Evolutionary conservation across 92 coral and sea anemone species (phyloP).

Genomic region (Siderastrea radians): DNA sequence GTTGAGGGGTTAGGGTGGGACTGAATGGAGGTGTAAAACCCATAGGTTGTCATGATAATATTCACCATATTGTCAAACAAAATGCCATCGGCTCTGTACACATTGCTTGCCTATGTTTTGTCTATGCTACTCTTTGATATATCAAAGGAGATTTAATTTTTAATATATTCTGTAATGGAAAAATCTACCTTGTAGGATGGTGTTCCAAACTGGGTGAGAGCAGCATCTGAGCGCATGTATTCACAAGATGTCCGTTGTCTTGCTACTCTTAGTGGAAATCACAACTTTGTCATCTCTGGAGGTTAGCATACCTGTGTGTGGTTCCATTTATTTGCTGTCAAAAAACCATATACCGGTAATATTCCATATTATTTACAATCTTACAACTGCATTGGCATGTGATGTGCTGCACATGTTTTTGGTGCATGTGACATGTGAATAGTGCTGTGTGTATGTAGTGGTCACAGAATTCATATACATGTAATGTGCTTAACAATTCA

Average conservation of each 20-base stretch:
- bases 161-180: neutral
- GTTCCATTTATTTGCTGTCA: neutral
- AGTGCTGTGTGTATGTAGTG: no score
- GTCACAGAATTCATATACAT: no score
- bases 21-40: no score
- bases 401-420: no score
- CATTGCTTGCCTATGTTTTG: no score
- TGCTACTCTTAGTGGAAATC: conserved; percentile 19
- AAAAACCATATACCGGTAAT: neutral
- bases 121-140: neutral
- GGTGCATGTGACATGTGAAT: no score
- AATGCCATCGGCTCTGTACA: no score
- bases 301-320: conserved; percentile 6
- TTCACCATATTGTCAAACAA: no score
- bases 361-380: neutral
- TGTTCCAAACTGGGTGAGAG: conserved; percentile 42
- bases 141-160: neutral
- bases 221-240: conserved; percentile 45
- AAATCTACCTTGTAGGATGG: conserved; percentile 23
- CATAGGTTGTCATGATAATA: no score
- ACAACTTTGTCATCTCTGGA: conserved; percentile 36
- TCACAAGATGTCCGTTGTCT: conserved; percentile 53
- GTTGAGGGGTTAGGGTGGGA: no score
- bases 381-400: neutral
- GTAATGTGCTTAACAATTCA: no score